Conservation (phyloP, 2,113 vertebrate genomes). For the Apodemus sylvaticus region DNA sequence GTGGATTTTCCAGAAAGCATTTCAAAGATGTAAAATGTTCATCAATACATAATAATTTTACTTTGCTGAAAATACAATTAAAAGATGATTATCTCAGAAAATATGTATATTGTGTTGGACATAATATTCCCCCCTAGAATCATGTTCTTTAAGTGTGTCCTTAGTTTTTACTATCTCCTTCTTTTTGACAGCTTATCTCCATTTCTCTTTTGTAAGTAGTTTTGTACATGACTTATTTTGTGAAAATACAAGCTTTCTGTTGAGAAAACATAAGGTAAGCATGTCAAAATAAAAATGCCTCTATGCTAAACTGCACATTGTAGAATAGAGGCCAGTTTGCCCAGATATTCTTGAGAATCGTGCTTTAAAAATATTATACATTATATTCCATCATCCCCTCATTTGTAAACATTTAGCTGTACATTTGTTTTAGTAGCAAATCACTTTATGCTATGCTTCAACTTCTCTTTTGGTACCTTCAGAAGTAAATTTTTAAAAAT, state of each 20-base stretch:
- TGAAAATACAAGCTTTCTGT: neutral
- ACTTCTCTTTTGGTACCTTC: neutral
- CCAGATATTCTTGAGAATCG: neutral
- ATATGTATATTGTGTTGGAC: neutral
- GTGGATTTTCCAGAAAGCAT: neutral
- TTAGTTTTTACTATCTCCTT: slow-evolving; percentile 1
- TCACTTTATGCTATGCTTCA: neutral
- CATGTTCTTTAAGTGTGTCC: neutral
- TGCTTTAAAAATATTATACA: neutral
- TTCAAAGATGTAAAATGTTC: neutral
- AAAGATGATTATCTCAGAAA: neutral
- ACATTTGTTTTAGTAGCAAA: neutral
- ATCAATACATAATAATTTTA: neutral
- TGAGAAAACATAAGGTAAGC: neutral
- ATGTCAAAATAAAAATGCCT: neutral
- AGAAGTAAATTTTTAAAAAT: slow-evolving; percentile 38
- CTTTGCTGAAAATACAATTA: neutral
- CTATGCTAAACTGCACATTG: neutral
- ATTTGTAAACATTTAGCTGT: neutral
- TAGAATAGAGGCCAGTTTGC: neutral
- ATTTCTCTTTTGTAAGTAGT: neutral
- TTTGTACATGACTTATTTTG: neutral
- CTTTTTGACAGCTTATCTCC: neutral
- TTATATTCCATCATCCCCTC: neutral
- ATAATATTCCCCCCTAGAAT: neutral